These are phyloP conservation scores for Entomobrya multifasciata DNA, from an alignment of 2,888 invertebrate species.

Conservation along the genomic window DNA sequence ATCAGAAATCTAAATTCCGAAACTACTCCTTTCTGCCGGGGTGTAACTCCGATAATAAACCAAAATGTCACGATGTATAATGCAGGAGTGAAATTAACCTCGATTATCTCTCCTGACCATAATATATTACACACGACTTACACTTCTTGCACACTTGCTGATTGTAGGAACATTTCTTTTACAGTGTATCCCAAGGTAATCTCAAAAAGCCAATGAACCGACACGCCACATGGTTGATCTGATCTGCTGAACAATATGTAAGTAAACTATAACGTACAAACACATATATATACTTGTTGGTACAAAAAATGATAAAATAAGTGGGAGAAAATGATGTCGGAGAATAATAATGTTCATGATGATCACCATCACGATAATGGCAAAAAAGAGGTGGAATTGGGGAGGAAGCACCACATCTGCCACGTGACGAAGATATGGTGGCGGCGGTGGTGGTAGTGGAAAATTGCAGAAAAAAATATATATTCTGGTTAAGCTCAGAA, in stretches of 20 bases:
- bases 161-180: background rate
- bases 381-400: background rate
- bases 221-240: background rate
- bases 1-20: background rate
- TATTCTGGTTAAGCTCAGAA: no score
- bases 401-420: background rate
- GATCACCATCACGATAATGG: background rate
- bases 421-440: background rate
- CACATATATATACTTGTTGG: no score
- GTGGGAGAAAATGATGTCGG: slow-evolving; percentile 13
- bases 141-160: no score
- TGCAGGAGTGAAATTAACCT: no score
- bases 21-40: background rate
- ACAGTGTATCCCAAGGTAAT: background rate
- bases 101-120: no score
- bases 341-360: slow-evolving; percentile 17
- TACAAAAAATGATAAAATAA: background rate
- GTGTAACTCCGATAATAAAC: no score
- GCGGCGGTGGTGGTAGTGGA: no score
- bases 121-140: no score
- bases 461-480: background rate
- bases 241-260: background rate
- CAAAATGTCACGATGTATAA: no score
- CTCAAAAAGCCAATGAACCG: background rate
- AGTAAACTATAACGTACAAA: no score